Evolutionary conservation across 1,140 invertebrate genomes (phyloP).

Genomic region (Anadara kagoshimensis): DNA sequence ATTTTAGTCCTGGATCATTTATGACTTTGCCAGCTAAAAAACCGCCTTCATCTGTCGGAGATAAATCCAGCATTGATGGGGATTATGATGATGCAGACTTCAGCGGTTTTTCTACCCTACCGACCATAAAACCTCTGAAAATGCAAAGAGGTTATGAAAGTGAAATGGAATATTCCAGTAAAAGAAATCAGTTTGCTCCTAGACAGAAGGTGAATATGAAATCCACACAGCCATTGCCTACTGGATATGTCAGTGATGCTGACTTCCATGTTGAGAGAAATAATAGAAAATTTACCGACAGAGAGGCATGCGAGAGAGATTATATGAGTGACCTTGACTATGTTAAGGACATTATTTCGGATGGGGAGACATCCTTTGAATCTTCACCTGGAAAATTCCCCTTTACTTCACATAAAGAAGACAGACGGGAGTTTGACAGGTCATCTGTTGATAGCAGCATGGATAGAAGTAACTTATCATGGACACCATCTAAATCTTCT

Average conservation of each 20-base stretch:
- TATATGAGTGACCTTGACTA: slow-evolving; percentile 29
- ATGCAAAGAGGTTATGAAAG: slow-evolving; percentile 44
- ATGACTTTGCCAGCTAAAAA: slow-evolving; percentile 54
- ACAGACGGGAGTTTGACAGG: no score
- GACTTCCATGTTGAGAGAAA: slow-evolving; percentile 34
- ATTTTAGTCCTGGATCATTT: slow-evolving; percentile 55
- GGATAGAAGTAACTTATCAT: slow-evolving; percentile 15
- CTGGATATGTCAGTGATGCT: slow-evolving; percentile 36
- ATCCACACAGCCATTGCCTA: neutral
- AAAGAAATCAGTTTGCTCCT: neutral
- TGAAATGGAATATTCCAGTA: slow-evolving; percentile 24
- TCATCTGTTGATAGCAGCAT: slow-evolving; percentile 8
- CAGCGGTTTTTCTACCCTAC: slow-evolving; percentile 51
- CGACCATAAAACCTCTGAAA: slow-evolving; percentile 59
- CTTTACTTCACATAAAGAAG: no score
- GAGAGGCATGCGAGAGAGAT: slow-evolving; percentile 26
- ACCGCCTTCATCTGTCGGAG: slow-evolving; percentile 8
- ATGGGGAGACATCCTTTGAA: slow-evolving; percentile 22
- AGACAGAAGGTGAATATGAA: slow-evolving; percentile 18
- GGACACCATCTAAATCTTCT: slow-evolving; percentile 8
- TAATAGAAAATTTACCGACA: slow-evolving; percentile 1
- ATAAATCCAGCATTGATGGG: slow-evolving; percentile 16
- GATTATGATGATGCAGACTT: slow-evolving; percentile 43
- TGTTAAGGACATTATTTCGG: slow-evolving; percentile 24
- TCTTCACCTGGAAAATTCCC: neutral